Base-by-base conservation (phyloP, 2,113 vertebrate species). In the Boulengeromyrus knoepffleri region DNA sequence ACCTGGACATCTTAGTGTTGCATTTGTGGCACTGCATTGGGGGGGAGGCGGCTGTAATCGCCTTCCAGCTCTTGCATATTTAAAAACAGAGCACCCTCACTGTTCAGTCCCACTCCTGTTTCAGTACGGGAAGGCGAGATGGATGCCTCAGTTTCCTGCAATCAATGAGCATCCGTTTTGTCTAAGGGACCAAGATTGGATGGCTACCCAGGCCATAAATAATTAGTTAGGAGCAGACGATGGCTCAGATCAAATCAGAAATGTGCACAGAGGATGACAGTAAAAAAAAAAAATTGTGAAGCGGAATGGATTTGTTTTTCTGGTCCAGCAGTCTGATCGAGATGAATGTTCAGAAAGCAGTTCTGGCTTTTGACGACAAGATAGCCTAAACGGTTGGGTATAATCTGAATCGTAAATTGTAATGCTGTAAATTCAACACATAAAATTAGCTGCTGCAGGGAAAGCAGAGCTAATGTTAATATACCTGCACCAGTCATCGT, bases 161-260 rank as follows among this genome's bases (percentile, higher is more conserved):
- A 77, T 90, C 89, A 90, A 88, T 87, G 62, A 42, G 62, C 89
- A 80, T 90, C 89, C 85, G 47, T 88, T 88, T 77, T 90, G 85
- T 56, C 85, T 70, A 46, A 66, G n/a, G 27, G 62, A 66, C 89
- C 47, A 19, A 70, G 62, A 90, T 88, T 87, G 47, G 89, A 88
- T 90, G 47, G 85, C 85, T 70, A 80, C 31, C 85, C 85, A 36
- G 36, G 49, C 84, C 84, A 90, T 90, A 90, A 90, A 90, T 88
- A 90, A 90, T 90, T 88, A 90, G 89, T 53, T 24, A 88, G 49
- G 66, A 74, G n/a, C 84, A 77, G 85, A 87, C 89, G 45, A 21
- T 42, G 45, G 58, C 87, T 87, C 56, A 77, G 85, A 84, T 84
- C 50, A 84, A 45, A 89, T 62, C 80, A 89, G 80, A 89, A 85